These are phyloP conservation scores for Troglohyphantes excavatus DNA, from an alignment of 2,888 invertebrate genomes.

Conservation along the genomic window DNA sequence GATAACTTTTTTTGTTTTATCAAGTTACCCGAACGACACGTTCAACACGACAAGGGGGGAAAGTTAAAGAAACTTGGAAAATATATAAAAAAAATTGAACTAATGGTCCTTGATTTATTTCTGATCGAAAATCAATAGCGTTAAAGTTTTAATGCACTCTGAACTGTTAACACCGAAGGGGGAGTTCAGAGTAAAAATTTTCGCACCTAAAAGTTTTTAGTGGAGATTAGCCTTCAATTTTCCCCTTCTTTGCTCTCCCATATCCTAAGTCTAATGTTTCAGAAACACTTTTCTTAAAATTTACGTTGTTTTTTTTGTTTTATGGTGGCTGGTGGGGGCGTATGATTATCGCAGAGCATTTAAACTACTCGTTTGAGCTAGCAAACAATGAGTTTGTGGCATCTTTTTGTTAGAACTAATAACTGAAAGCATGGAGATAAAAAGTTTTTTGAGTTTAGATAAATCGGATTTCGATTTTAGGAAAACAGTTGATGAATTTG, in stretches of 20 bases:
- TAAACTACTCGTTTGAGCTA: neutral
- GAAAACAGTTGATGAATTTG: no score
- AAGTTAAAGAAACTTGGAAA: conserved; percentile 46
- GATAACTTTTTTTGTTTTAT: conserved; percentile 21
- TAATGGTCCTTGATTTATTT: conserved; percentile 75
- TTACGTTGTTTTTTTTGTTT: neutral
- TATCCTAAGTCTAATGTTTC: conserved; percentile 12
- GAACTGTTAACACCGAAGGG: conserved; percentile 46
- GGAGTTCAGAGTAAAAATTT: conserved; percentile 42
- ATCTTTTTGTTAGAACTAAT: no score
- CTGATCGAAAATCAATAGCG: conserved; percentile 76
- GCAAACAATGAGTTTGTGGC: neutral
- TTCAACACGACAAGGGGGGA: conserved; percentile 22
- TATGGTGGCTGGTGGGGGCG: neutral
- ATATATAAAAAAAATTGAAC: conserved; percentile 49
- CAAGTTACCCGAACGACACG: conserved; percentile 52
- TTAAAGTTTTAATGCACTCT: conserved; percentile 67
- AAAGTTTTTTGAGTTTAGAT: no score
- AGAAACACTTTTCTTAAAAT: conserved; percentile 9
- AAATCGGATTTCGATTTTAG: no score
- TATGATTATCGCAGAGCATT: neutral
- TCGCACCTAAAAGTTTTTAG: conserved; percentile 58
- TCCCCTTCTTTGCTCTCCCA: neutral
- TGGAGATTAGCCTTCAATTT: conserved; percentile 54
- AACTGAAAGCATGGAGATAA: no score